Evolutionary conservation across 2,797 vertebrate genomes (phyloP).

Genomic region (Sebastes trivittatus): DNA sequence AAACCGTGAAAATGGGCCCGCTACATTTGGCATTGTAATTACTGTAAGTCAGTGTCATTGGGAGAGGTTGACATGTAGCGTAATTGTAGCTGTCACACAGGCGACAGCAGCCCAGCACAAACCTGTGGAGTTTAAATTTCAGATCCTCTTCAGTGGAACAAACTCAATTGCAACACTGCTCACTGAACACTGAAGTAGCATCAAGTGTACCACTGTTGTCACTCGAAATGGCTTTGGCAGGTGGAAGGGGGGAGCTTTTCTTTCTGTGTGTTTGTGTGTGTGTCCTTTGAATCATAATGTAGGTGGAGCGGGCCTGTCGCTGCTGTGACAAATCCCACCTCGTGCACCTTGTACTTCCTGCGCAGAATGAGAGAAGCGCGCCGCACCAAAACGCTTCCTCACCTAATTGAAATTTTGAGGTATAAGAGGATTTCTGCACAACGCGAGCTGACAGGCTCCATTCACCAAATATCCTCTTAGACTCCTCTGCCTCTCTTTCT

Average conservation of each 20-base stretch:
- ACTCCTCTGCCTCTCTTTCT: conserved; percentile 52
- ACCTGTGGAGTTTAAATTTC: conserved; percentile 68
- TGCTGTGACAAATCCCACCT: conserved; percentile 75
- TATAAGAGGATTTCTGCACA: conserved; percentile 83
- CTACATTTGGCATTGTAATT: conserved; percentile 67
- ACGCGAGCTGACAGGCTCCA: conserved; percentile 78
- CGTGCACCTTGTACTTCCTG: conserved; percentile 68
- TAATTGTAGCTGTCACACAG: conserved; percentile 69
- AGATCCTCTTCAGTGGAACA: conserved; percentile 75
- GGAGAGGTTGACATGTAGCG: conserved; percentile 48
- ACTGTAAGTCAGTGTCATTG: conserved; percentile 54
- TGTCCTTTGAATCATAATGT: conserved; percentile 63
- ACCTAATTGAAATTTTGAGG: conserved; percentile 85
- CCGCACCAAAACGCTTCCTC: conserved; percentile 59
- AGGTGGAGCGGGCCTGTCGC: conserved; percentile 72
- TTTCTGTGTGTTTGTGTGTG: conserved; percentile 18
- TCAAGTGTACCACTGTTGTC: conserved; percentile 69
- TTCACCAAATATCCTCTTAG: conserved; percentile 80
- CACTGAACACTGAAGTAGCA: conserved; percentile 76
- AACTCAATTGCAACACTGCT: conserved; percentile 76
- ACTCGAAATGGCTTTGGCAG: conserved; percentile 70
- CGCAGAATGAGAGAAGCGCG: conserved; percentile 53
- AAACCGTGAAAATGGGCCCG: conserved; percentile 40
- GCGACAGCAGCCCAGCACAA: conserved; percentile 52
- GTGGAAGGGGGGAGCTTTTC: conserved; percentile 26